Evolutionary conservation across 2,113 vertebrate species (phyloP).

Genomic region (Nanorana parkeri): DNA sequence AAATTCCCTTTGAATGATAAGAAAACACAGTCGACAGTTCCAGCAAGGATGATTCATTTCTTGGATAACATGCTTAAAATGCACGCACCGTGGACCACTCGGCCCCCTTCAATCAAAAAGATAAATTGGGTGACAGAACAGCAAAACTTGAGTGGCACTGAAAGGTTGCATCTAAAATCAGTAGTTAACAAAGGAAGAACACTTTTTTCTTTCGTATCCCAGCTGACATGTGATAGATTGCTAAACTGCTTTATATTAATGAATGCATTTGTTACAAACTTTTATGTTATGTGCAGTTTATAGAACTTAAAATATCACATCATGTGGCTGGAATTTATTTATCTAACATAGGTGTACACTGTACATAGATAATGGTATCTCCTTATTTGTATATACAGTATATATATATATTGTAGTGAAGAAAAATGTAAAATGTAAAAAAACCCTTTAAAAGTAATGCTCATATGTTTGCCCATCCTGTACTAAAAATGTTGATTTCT

Average conservation of each 20-base stretch:
- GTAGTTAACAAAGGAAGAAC: conserved; percentile 46
- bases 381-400: no score
- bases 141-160: conserved; percentile 46
- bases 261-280: conserved; percentile 17
- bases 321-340: no score
- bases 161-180: conserved; percentile 39
- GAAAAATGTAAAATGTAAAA: no score
- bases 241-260: conserved; percentile 42
- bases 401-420: no score
- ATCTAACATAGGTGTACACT: no score
- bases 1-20: conserved; percentile 33
- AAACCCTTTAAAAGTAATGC: no score
- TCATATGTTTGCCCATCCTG: no score
- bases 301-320: neutral
- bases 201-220: conserved; percentile 28
- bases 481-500: no score
- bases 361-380: no score
- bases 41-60: conserved; percentile 42
- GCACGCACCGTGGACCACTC: conserved; percentile 16
- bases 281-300: neutral
- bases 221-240: conserved; percentile 40
- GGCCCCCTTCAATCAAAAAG: conserved; percentile 46
- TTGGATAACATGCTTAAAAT: conserved; percentile 46
- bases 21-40: conserved; percentile 34
- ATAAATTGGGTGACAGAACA: conserved; percentile 50